phyloP scores from a whole-genome alignment of 2,113 vertebrate species.

The Crypturellus undulatus region DNA sequence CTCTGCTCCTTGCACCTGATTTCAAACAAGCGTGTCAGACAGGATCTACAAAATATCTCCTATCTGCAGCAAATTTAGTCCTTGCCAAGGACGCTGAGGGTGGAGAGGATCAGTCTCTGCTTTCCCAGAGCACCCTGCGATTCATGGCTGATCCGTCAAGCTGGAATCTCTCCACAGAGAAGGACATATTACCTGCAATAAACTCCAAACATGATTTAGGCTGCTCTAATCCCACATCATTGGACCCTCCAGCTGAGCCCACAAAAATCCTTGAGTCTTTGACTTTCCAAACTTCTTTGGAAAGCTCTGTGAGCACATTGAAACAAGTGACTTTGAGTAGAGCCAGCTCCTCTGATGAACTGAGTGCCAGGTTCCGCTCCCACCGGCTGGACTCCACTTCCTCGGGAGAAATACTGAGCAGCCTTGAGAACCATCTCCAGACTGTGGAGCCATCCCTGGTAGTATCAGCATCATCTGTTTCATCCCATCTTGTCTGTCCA shows the following conservation, averaged over 20 bases:
- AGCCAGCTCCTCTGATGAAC: conserved; percentile 79
- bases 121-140: conserved; percentile 38
- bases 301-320: neutral
- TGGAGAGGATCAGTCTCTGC: conserved; percentile 4
- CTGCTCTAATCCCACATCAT: neutral
- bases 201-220: neutral
- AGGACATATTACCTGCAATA: neutral
- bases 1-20: conserved; percentile 31
- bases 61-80: conserved; percentile 33
- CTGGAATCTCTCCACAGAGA: conserved; percentile 20
- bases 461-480: conserved; percentile 38
- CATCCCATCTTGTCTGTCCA: conserved; percentile 6
- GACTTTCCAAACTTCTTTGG: conserved; percentile 15
- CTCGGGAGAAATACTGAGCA: conserved; percentile 77
- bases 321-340: neutral
- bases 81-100: conserved; percentile 17
- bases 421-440: conserved; percentile 54
- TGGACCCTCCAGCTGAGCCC: conserved; percentile 2
- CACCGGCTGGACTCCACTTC: conserved; percentile 82
- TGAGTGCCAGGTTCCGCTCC: conserved; percentile 82
- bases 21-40: conserved; percentile 22
- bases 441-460: conserved; percentile 56
- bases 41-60: neutral
- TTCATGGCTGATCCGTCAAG: conserved; percentile 26
- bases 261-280: conserved; percentile 36